Conservation (phyloP, 2,113 vertebrate genomes). For the Felis catus region F.catus_Fca126_mat1.0 CM031419.1:7469001-7469500, state of each 20-base stretch:
- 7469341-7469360: conserved; percentile 20
- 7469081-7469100: background rate
- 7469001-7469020: background rate
- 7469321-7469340: background rate
- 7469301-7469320: background rate
- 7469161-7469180: conserved; percentile 35
- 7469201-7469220: conserved; percentile 24
- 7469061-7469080: background rate
- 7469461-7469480: too few relatives aligned
- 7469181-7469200: background rate
- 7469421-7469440: too few relatives aligned
- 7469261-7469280: conserved; percentile 12
- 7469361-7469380: conserved; percentile 7
- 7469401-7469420: background rate
- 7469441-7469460: too few relatives aligned
- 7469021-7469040: background rate
- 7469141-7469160: background rate
- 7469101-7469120: background rate
- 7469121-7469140: background rate
- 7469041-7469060: background rate
- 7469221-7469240: conserved; percentile 55
- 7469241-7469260: conserved; percentile 35
- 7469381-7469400: background rate
- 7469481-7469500: too few relatives aligned
- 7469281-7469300: conserved; percentile 33